phyloP scores from a whole-genome alignment of 2,113 vertebrate genomes.

The Xiphophorus maculatus region DNA sequence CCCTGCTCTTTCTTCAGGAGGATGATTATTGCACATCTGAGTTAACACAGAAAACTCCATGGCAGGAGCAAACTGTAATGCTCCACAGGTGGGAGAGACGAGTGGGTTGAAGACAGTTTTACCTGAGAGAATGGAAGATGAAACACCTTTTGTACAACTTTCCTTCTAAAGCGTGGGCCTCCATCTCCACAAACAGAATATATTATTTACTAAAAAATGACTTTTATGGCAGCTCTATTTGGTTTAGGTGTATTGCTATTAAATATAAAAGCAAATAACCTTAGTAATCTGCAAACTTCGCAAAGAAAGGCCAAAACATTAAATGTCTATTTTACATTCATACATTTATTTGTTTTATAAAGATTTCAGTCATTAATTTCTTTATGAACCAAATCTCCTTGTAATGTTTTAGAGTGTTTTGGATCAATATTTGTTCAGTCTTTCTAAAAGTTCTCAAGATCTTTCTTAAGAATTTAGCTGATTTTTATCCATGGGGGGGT shows the following conservation, averaged over 20 bases:
- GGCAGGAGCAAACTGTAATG: conserved; percentile 17
- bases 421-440: no score
- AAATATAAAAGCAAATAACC: neutral
- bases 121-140: conserved; percentile 16
- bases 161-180: conserved; percentile 27
- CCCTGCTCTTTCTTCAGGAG: conserved; percentile 35
- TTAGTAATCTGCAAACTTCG: neutral
- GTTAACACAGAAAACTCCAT: conserved; percentile 21
- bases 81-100: conserved; percentile 50
- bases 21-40: conserved; percentile 55
- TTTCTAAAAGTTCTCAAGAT: no score
- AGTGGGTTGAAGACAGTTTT: conserved; percentile 33
- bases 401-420: no score
- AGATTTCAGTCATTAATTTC: no score
- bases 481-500: no score
- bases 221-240: neutral
- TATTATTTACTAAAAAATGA: conserved; percentile 9
- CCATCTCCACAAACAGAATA: conserved; percentile 20
- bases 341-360: no score
- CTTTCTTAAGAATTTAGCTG: no score
- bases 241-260: neutral
- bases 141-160: conserved; percentile 36
- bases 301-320: no score
- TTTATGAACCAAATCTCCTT: no score
- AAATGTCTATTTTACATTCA: no score